These are phyloP conservation scores for Pocota personata DNA, from an alignment of 2,888 invertebrate genomes.

Conservation along the genomic window DNA sequence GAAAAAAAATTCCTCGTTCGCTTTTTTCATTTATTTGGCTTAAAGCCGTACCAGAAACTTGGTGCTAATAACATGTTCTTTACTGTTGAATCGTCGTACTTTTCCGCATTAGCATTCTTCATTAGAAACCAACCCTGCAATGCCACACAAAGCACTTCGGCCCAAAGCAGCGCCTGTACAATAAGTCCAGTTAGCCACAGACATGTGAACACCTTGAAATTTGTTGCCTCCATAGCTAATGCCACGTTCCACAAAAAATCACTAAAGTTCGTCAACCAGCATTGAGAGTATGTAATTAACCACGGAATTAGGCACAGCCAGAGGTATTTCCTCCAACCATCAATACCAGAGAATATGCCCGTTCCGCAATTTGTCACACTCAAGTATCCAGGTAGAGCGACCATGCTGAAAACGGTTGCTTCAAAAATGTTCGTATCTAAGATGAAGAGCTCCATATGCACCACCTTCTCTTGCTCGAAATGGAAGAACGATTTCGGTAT, in stretches of 20 bases:
- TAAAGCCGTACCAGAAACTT: not conserved
- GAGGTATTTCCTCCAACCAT: constrained; percentile 73
- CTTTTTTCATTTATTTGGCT: not conserved
- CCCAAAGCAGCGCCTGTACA: constrained; percentile 74
- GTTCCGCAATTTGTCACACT: constrained; percentile 51
- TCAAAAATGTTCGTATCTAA: constrained; percentile 62
- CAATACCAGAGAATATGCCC: constrained; percentile 48
- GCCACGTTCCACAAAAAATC: constrained; percentile 69
- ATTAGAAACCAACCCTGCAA: constrained; percentile 75
- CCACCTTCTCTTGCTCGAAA: constrained; percentile 48
- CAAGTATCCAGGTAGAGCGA: constrained; percentile 75
- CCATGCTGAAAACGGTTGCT: constrained; percentile 71
- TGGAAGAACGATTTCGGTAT: constrained; percentile 75
- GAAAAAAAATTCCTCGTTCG: not conserved
- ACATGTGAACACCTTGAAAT: constrained; percentile 63
- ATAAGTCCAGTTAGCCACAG: constrained; percentile 61
- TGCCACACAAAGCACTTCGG: constrained; percentile 75
- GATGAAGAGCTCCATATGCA: constrained; percentile 6
- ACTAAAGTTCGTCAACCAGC: constrained; percentile 74
- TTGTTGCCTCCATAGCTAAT: constrained; percentile 70
- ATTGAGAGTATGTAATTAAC: constrained; percentile 75
- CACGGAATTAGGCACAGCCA: constrained; percentile 76
- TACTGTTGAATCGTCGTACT: constrained; percentile 34
- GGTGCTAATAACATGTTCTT: not conserved
- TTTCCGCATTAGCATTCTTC: constrained; percentile 75